Evolutionary conservation across 2,113 vertebrate genomes (phyloP), one percentile per base, ranked within the genome.

Genomic region (Cyanocitta stelleri): DNA sequence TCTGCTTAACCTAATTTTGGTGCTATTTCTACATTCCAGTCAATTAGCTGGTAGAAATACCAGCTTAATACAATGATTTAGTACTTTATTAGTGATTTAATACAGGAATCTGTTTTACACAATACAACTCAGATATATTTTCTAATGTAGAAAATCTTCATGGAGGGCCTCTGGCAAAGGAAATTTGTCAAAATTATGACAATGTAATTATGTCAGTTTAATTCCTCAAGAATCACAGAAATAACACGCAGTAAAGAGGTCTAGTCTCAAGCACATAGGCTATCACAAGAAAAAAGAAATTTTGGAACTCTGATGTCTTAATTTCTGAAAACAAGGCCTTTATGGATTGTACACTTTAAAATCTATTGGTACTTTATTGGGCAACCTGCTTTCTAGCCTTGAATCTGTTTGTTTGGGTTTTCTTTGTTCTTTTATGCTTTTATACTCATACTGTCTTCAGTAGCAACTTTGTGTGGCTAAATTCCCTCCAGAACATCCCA

Each of bases 131-230:
- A 80, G 15, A 27, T 46, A 13, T 16, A 58, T 67, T 72, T 77
- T 93, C 11, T 73, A 6, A 17, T 27, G 4, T 13, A 43, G n/a
- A 33, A 91, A 41, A 89, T 5, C 15, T 63, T 63, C 4, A 3
- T 51, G 18, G 23, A 71, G 4, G 5, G 5, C 4, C 5, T 73
- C 7, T 56, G 30, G 19, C n/a, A 68, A 37, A 69, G 7, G 6
- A 73, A 83, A 92, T 44, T 9, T 63, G 7, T 37, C 19, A 55
- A 73, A 74, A 90, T 37, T 51, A 24, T 43, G 24, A n/a, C 23
- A 11, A 43, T 12, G 15, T 51, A 77, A 58, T 63, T n/a, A 33
- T 2, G 32, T 30, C 0, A 0, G 0, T 43, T 37, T 64, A n/a
- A 76, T 44, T 79, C 15, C 6, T 76, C 78, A 17, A 59, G 29